These are phyloP conservation scores for Atopsyche davidsoni DNA, from an alignment of 1,140 invertebrate genomes.

Conservation along the genomic window DNA sequence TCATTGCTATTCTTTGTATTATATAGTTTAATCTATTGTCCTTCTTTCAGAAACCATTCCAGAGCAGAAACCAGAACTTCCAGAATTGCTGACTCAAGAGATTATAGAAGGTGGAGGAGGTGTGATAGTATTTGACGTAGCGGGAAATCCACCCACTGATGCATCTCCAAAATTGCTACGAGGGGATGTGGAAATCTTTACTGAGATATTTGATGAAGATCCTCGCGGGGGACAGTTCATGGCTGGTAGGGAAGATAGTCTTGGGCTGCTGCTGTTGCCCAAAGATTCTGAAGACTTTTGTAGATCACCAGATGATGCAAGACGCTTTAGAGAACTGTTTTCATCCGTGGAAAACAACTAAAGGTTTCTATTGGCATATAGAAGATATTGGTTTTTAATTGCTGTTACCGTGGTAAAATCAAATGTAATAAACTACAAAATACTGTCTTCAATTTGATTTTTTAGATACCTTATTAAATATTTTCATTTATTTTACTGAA, in stretches of 20 bases:
- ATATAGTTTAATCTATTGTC: background rate
- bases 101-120: background rate
- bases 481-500: too few relatives aligned
- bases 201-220: constrained; percentile 3
- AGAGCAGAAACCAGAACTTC: background rate
- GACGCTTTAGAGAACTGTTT: constrained; percentile 11
- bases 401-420: too few relatives aligned
- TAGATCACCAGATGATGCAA: constrained; percentile 8
- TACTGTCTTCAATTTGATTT: too few relatives aligned
- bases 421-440: too few relatives aligned
- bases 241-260: background rate
- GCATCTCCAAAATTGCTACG: background rate
- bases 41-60: background rate
- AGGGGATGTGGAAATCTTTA: constrained; percentile 11
- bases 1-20: background rate
- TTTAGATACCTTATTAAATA: too few relatives aligned
- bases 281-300: background rate
- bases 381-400: too few relatives aligned
- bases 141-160: background rate
- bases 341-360: too few relatives aligned
- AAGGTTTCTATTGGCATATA: too few relatives aligned
- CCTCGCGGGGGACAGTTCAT: background rate
- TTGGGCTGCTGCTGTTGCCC: background rate
- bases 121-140: background rate
- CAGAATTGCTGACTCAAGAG: background rate